These are phyloP conservation scores for Apteryx owenii DNA, from an alignment of 2,113 vertebrate species.

Conservation along the genomic window DNA sequence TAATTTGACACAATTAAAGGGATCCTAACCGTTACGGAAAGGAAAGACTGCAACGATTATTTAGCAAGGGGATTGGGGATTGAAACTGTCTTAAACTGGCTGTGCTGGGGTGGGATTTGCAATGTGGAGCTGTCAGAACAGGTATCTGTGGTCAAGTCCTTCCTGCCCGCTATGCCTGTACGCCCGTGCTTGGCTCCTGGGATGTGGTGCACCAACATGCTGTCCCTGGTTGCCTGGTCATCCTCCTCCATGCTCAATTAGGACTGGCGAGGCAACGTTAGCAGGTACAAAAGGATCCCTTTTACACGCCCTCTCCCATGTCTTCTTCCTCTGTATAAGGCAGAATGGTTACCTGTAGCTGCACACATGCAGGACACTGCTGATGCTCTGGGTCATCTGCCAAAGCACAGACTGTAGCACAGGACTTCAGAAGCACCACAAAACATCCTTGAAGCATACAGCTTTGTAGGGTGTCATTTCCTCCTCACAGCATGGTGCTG, in stretches of 20 bases:
- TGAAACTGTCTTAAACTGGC: not conserved
- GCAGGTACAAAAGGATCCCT: not conserved
- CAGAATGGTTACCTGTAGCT: not conserved
- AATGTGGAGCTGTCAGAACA: not conserved
- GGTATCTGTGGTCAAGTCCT: not conserved
- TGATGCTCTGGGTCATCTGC: not conserved
- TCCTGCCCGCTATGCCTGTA: not conserved
- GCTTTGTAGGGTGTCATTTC: not conserved
- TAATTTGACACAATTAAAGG: not conserved
- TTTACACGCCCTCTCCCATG: not conserved
- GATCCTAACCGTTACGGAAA: not conserved
- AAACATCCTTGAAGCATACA: not conserved
- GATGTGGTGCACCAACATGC: not conserved
- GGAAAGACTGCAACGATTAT: not conserved
- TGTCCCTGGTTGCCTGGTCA: rapidly evolving
- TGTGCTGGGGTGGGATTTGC: not conserved
- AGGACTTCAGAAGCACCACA: not conserved
- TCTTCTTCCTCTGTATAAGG: rapidly evolving
- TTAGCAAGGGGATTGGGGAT: not conserved
- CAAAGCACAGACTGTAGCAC: not conserved
- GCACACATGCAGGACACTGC: not conserved
- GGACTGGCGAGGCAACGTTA: rapidly evolving
- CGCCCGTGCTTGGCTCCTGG: not conserved
- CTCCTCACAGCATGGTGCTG: not conserved
- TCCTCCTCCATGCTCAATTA: not conserved